phyloP scores from a whole-genome alignment of 2,888 invertebrate species.

The Byasa hedistus region DNA sequence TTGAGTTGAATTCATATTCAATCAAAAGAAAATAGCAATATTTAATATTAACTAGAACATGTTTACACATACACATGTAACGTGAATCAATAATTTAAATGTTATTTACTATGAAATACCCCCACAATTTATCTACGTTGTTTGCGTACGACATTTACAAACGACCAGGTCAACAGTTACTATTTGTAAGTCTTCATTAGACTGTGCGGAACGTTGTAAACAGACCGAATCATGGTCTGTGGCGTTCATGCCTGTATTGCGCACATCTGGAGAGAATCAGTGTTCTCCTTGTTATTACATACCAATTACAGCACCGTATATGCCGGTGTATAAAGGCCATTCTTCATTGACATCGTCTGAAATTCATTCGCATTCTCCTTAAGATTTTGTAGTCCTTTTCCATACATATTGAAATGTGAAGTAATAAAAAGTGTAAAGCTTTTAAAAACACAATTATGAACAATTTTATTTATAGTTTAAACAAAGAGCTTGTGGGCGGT shows the following conservation, averaged over 20 bases:
- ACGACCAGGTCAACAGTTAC: constrained; percentile 27
- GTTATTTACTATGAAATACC: constrained; percentile 25
- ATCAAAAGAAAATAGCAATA: background rate
- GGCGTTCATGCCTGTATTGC: constrained; percentile 35
- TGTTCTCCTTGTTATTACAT: constrained; percentile 45
- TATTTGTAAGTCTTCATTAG: constrained; percentile 30
- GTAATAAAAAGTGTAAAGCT: no score
- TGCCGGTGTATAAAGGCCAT: constrained; percentile 34
- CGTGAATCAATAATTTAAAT: constrained; percentile 21
- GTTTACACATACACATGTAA: background rate
- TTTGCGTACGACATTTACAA: constrained; percentile 27
- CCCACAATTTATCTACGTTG: constrained; percentile 15
- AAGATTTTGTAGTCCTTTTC: no score
- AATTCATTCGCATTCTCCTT: background rate
- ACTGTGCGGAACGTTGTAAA: constrained; percentile 26
- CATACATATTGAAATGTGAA: no score
- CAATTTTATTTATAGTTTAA: no score
- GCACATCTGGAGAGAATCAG: constrained; percentile 52
- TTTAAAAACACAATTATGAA: no score
- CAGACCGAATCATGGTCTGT: constrained; percentile 24
- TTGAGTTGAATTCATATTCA: no score
- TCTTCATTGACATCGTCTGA: background rate
- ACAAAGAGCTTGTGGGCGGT: no score
- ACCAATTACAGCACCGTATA: constrained; percentile 39
- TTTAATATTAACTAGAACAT: background rate